Evolutionary conservation across 1,140 invertebrate genomes (phyloP), one percentile per base, ranked within the genome.

Genomic region (Ceratina calcarata): DNA sequence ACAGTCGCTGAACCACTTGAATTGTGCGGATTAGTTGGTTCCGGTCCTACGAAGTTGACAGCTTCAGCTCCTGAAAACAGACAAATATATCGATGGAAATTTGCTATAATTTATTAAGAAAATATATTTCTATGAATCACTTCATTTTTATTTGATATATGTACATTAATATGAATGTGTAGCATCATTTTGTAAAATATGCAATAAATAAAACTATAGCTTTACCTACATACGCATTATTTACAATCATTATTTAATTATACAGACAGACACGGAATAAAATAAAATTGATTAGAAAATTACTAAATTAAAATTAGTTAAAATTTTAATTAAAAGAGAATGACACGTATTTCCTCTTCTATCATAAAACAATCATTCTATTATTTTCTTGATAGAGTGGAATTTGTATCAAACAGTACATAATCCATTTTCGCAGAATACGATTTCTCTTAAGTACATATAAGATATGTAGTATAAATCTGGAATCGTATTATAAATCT

Each of bases 1-100:
- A 27, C 10, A 15, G 12, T 32, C 2, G 13, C 13, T 51, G 53
- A 27, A 32, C 45, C 10, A n/a, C 22, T 27, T 13, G 57, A 70
- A 18, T 67, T 57, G 0, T 51, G 53, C n/a, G 32, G 66, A 77
- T 71, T 80, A 15, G 18, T n/a, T 20, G 71, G n/a, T 16, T 72
- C 78, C 75, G 89, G 88, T 58, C 85, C 88, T 85, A 90, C 78
- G 84, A 89, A 86, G 69, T 58, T 89, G 67, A 86, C 87, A 66
- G 80, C 64, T 68, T 91, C 89, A 81, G 85, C 74, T 75, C 88
- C 90, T 91, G 65, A 60, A 87, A 90, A 72, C 15, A 80, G 66
- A 4, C 68, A n/a, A 27, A 67, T 64, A 51, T 66, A 20, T 66
- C 51, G n/a, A 4, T 55, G 8, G 6, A 27, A 20, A 8, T 45